Base-by-base conservation (phyloP, 2,888 invertebrate genomes). In the Keiferia lycopersicella region DNA sequence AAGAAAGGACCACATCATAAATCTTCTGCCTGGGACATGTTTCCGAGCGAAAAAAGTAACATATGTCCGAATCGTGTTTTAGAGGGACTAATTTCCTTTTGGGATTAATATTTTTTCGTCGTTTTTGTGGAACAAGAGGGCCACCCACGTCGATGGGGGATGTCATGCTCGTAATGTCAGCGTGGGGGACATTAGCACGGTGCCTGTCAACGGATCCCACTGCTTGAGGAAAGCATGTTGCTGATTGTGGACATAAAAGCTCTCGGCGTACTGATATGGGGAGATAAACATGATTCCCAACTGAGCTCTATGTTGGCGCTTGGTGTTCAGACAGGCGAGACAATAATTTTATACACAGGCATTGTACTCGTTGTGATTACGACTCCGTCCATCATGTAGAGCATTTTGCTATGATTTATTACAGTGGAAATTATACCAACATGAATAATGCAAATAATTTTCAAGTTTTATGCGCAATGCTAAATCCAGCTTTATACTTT, bases 21-120 rank as follows among this genome's bases (percentile, higher is more conserved):
- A 91, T 91, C 89, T 90, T 85, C 73, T 71, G 72, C 66, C 72
- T 71, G 82, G 80, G 86, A 86, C 86, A 80, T 81, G 81, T 87
- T 62, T 85, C 83, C 86, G 87, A 88, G 88, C 87, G 89, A 91
- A 91, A 91, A 90, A 90, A 87, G 88, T 88, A 91, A 91, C 91
- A 91, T 87, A 86, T 91, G 90, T 90, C 87, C 82, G 80, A 83
- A 73, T 73, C 83, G 78, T 88, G 90, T 90, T 89, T 87, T 88
- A 90, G 88, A 88, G 86, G 83, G 87, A 86, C 91, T 91, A 91
- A 91, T 91, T 91, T 90, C 84, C 84, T 87, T 87, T 82, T 72
- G 80, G 83, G 82, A 82, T 86, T 77, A 73, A 67, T 76, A 80
- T 84, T 87, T 80, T 85, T 85, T 81, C 73, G 71, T 80, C 80